Evolutionary conservation across 2,888 invertebrate genomes (phyloP).

Genomic region (Eulithis testata): DNA sequence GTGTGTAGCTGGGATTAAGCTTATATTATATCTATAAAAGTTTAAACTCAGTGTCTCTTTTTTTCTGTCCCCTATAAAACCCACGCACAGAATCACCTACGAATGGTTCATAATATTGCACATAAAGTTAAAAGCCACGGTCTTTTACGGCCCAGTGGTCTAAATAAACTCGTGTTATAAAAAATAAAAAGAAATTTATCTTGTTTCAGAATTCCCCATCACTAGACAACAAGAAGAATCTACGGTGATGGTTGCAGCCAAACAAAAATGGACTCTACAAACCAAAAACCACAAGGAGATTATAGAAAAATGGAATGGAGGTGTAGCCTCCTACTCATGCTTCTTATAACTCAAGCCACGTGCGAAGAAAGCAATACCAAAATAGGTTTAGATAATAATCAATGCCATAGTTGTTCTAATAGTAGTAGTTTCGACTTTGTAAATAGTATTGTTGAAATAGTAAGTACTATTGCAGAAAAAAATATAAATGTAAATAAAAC

Average conservation of each 20-base stretch:
- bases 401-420: conserved; percentile 79
- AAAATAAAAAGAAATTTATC: conserved; percentile 1
- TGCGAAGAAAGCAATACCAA: conserved; percentile 69
- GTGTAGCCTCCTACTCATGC: conserved; percentile 58
- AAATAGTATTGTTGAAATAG: conserved; percentile 60
- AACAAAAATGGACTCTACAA: conserved; percentile 65
- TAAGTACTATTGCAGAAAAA: conserved; percentile 62
- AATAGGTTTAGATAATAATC: conserved; percentile 69
- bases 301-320: conserved; percentile 65
- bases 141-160: no score
- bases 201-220: conserved; percentile 68
- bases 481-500: conserved; percentile 69
- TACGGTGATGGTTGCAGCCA: conserved; percentile 68
- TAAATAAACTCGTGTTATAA: no score
- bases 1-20: no score
- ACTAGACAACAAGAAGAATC: conserved; percentile 46
- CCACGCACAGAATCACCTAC: no score
- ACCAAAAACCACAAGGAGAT: conserved; percentile 53
- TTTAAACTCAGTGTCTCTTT: no score
- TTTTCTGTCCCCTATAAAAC: no score
- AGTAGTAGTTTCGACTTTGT: conserved; percentile 60
- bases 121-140: no score
- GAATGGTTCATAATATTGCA: no score
- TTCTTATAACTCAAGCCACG: conserved; percentile 61
- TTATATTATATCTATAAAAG: no score